Evolutionary conservation across 2,113 vertebrate genomes (phyloP).

Genomic region (Amia ocellicauda): DNA sequence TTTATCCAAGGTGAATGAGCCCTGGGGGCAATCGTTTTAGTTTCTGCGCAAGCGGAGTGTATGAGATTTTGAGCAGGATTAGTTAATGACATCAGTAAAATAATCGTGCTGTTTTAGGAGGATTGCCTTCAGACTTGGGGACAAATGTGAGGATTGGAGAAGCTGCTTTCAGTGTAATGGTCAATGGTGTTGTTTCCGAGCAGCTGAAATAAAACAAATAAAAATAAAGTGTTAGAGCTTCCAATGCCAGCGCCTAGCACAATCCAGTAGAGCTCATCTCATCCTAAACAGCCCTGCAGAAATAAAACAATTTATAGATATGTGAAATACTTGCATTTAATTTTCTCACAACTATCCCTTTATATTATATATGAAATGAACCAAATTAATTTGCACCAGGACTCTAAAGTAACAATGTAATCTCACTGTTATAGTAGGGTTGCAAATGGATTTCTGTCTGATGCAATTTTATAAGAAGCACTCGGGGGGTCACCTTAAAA

Average conservation of each 20-base stretch:
- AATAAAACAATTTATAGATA: conserved; percentile 73
- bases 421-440: conserved; percentile 69
- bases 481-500: conserved; percentile 77
- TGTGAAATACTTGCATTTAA: conserved; percentile 67
- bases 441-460: conserved; percentile 77
- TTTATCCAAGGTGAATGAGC: conserved; percentile 30
- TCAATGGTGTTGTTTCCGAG: conserved; percentile 44
- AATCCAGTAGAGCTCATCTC: conserved; percentile 47
- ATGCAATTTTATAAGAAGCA: conserved; percentile 73
- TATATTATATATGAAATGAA: conserved; percentile 74
- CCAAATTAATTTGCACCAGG: conserved; percentile 70
- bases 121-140: conserved; percentile 27
- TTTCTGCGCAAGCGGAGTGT: conserved; percentile 28
- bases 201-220: conserved; percentile 37
- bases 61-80: conserved; percentile 20
- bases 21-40: conserved; percentile 27
- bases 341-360: conserved; percentile 70
- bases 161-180: conserved; percentile 23
- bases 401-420: conserved; percentile 74
- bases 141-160: conserved; percentile 34
- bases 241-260: conserved; percentile 49
- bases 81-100: conserved; percentile 25
- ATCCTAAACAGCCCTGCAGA: conserved; percentile 62
- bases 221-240: conserved; percentile 53
- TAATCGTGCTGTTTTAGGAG: conserved; percentile 10